Evolutionary conservation across 2,888 invertebrate genomes (phyloP).

Genomic region (Plagiodera versicolora): DNA sequence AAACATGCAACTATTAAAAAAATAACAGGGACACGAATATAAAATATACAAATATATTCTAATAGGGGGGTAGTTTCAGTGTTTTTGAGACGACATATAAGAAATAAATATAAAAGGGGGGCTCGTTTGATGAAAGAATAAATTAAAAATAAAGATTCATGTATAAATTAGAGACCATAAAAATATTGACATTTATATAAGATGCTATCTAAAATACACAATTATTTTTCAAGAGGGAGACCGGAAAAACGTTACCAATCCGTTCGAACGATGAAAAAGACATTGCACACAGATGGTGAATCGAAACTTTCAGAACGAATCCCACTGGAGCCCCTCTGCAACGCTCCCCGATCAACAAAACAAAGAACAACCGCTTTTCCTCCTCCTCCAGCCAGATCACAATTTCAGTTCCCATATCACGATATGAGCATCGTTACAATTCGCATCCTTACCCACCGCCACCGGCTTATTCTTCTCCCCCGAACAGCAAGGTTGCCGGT

Average conservation of each 20-base stretch:
- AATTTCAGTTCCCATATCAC: conserved; percentile 88
- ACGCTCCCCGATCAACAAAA: not conserved
- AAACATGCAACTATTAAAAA: conserved; percentile 44
- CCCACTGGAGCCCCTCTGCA: not conserved
- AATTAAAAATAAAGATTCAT: conserved; percentile 38
- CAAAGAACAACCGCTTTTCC: too few species aligned
- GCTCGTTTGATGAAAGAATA: conserved; percentile 36
- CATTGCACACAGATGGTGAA: too few species aligned
- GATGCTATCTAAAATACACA: conserved; percentile 37
- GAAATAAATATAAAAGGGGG: conserved; percentile 34
- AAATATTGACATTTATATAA: conserved; percentile 40
- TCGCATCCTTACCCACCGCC: conserved; percentile 60
- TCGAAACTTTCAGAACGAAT: too few species aligned
- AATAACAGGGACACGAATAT: conserved; percentile 40
- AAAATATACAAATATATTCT: conserved; percentile 38
- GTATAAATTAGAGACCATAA: conserved; percentile 33
- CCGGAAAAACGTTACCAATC: not conserved
- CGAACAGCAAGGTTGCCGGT: conserved; percentile 72
- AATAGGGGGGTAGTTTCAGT: conserved; percentile 24
- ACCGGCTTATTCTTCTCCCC: conserved; percentile 58
- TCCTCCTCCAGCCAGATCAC: conserved; percentile 54
- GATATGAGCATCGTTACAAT: conserved; percentile 84
- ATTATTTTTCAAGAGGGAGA: conserved; percentile 22
- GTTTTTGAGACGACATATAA: conserved; percentile 24
- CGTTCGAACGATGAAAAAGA: too few species aligned